phyloP scores from a whole-genome alignment of 2,113 vertebrate species.

The Syngnathus scovelli region DNA sequence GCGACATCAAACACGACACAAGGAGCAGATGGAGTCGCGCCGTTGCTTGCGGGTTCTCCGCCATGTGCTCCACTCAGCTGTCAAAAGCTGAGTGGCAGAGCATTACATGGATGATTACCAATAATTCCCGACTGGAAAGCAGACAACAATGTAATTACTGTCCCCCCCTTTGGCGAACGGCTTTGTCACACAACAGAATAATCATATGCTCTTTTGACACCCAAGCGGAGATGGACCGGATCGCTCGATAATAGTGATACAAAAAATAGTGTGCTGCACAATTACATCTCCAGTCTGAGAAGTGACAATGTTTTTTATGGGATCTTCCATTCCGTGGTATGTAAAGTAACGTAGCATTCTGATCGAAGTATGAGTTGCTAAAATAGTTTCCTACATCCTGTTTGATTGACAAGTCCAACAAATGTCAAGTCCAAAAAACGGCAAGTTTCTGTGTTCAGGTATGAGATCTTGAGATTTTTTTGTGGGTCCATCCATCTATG shows the following conservation, averaged over 20 bases:
- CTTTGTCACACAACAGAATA: slow-evolving; percentile 66
- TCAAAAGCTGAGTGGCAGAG: slow-evolving; percentile 70
- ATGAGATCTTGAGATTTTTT: too few relatives aligned
- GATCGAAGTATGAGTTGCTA: too few relatives aligned
- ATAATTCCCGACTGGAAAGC: slow-evolving; percentile 68
- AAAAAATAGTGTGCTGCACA: slow-evolving; percentile 43
- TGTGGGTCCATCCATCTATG: too few relatives aligned
- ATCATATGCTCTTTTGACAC: slow-evolving; percentile 66
- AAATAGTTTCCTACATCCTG: too few relatives aligned
- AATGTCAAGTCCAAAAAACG: too few relatives aligned
- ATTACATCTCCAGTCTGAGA: not conserved
- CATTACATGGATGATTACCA: slow-evolving; percentile 74
- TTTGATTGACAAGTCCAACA: too few relatives aligned
- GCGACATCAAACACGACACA: slow-evolving; percentile 9
- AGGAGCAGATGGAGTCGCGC: slow-evolving; percentile 38
- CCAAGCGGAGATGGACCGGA: slow-evolving; percentile 43
- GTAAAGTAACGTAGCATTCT: not conserved
- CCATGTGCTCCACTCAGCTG: slow-evolving; percentile 66
- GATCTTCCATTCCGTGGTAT: not conserved
- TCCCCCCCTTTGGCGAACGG: slow-evolving; percentile 57
- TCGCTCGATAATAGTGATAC: slow-evolving; percentile 54
- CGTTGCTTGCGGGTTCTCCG: slow-evolving; percentile 35
- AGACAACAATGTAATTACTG: slow-evolving; percentile 66
- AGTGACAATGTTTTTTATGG: not conserved
- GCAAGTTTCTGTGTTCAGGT: too few relatives aligned